Base-by-base conservation (phyloP, 1,140 invertebrate genomes). In the Polypedilum pembai region DNA sequence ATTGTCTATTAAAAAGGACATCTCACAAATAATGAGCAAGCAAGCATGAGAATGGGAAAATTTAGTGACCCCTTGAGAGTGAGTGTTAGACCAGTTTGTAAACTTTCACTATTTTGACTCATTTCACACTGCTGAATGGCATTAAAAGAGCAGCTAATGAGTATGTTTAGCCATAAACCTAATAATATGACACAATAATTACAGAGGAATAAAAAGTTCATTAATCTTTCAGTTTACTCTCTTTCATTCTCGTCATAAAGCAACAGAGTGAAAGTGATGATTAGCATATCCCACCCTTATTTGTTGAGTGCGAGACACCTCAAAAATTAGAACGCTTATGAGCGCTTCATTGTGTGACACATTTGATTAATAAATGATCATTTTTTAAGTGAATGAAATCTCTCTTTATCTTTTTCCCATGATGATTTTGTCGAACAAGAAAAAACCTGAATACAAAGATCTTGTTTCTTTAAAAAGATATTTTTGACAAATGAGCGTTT, bases 161-260 rank as follows among this genome's bases (percentile, higher is more conserved):
- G 45, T 56, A 56, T 56, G 45, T 56, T 56, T 8, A 56, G 65
- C 65, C 65, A 69, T 69, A 69, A 69, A 69, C 20, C 17, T 69
- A 69, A 69, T 69, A 18, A 69, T 69, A 69, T 69, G 65, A 69
- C 65, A 69, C 15, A 21, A 69, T 69, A 69, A 69, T 69, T 69
- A 69, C 20, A 69, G 3, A 69, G 65, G 65, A 18, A 69, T 69
- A 69, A 69, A 69, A 69, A 69, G 20, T 69, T 69, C 65, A 69
- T 69, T 69, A 69, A 69, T 69, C 65, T 69, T 69, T 56, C n/a
- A 56, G 45, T 56, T 56, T 56, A n/a, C 7, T 56, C 45, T 56
- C 12, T 15, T 56, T 56, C n/a, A n/a, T n/a, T n/a, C 12, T n/a
- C 45, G 45, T 45, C 8, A 56, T n/a, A 56, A 56, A 56, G 45